phyloP scores from a whole-genome alignment of 2,797 vertebrate species.

The Varecia variegata region DNA sequence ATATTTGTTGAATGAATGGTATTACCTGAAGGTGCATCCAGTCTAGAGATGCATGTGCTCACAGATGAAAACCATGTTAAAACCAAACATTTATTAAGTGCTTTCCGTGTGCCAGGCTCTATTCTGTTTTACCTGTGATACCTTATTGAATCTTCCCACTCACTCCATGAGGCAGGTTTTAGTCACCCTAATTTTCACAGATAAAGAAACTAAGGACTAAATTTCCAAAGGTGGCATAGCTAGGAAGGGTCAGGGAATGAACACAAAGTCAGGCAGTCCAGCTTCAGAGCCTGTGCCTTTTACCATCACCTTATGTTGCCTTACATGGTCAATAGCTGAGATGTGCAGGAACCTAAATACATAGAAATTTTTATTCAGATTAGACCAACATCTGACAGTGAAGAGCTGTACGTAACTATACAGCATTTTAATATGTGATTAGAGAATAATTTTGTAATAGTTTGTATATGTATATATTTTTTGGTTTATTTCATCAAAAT shows the following conservation, averaged over 20 bases:
- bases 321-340: neutral
- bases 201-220: neutral
- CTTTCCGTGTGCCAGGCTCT: neutral
- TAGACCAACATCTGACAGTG: neutral
- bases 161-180: neutral
- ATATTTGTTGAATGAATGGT: neutral
- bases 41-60: neutral
- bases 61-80: neutral
- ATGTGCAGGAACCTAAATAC: neutral
- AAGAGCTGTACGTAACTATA: neutral
- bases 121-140: neutral
- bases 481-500: constrained; percentile 2
- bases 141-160: neutral
- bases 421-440: neutral
- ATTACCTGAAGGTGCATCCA: rapidly evolving
- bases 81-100: neutral
- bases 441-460: neutral
- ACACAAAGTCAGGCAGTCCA: neutral
- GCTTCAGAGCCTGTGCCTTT: neutral
- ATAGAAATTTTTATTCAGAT: neutral
- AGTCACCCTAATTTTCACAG: neutral
- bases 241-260: neutral
- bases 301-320: rapidly evolving
- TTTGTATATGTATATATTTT: neutral
- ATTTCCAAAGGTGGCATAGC: neutral